phyloP scores from a whole-genome alignment of 2,113 vertebrate species.

The Dicentrarchus labrax region DNA sequence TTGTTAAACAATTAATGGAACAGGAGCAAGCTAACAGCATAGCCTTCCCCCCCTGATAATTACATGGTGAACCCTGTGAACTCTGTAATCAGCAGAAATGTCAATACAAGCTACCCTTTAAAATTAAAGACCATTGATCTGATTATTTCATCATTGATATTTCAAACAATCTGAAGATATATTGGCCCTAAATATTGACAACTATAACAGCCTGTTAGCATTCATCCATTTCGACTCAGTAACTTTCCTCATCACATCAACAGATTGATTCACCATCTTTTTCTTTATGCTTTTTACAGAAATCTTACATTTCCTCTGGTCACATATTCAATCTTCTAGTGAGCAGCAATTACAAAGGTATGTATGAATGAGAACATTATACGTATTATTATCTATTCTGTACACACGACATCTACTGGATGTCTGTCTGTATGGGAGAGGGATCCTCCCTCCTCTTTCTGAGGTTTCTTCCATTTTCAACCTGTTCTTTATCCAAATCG shows the following conservation, averaged over 20 bases:
- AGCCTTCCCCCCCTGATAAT: background rate
- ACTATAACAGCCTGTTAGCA: background rate
- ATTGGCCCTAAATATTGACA: too few species aligned
- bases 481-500: too few species aligned
- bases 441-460: too few species aligned
- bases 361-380: background rate
- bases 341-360: background rate
- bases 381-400: too few species aligned
- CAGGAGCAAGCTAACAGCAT: background rate
- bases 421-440: too few species aligned
- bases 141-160: background rate
- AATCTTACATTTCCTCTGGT: background rate
- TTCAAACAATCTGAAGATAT: background rate
- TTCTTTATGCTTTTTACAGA: background rate
- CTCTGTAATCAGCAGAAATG: constrained; percentile 25
- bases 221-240: background rate
- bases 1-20: background rate
- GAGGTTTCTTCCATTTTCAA: too few species aligned
- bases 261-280: background rate
- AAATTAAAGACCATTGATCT: constrained; percentile 17
- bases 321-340: background rate
- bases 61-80: background rate
- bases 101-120: constrained; percentile 8
- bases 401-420: too few species aligned
- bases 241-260: background rate